Percentiles rank a stretch among this genome's conserved stretches.
phyloP scores from a whole-genome alignment of 2,888 invertebrate species.

The Drosophila kuntzei region DNA sequence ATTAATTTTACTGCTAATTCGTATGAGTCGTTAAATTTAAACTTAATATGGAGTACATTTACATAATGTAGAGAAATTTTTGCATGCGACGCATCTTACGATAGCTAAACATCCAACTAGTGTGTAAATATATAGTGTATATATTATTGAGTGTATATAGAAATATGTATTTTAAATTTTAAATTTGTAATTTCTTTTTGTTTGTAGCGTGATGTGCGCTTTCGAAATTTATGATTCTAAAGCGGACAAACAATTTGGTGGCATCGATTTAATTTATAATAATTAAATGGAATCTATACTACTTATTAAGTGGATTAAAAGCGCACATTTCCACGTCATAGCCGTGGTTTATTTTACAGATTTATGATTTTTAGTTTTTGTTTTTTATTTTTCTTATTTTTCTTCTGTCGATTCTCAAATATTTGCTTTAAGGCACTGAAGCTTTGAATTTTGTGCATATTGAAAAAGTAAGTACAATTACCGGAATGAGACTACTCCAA shows the following conservation, averaged over 20 bases:
- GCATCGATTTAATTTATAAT: too few species aligned
- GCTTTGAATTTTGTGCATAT: constrained; percentile 82
- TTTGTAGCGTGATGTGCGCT: constrained; percentile 61
- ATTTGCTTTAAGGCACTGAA: constrained; percentile 84
- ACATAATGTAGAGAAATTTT: constrained; percentile 62
- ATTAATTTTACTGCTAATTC: constrained; percentile 74
- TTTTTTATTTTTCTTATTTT: constrained; percentile 18
- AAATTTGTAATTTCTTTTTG: constrained; percentile 59
- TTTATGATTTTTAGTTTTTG: constrained; percentile 27
- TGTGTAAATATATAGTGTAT: constrained; percentile 72
- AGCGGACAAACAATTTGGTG: constrained; percentile 31
- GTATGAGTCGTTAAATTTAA: constrained; percentile 76
- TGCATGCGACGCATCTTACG: constrained; percentile 59
- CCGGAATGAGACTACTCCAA: constrained; percentile 24
- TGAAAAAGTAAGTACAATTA: constrained; percentile 59
- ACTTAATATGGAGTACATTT: constrained; percentile 75
- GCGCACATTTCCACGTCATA: constrained; percentile 49
- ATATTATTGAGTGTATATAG: constrained; percentile 69
- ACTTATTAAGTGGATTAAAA: too few species aligned
- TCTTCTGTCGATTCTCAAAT: constrained; percentile 42
- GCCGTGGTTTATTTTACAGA: constrained; percentile 42
- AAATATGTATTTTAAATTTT: constrained; percentile 60
- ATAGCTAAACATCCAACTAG: constrained; percentile 76
- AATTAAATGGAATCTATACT: too few species aligned
- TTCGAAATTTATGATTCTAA: constrained; percentile 32